These are phyloP conservation scores for Phrynocephalus versicolor DNA, from an alignment of 2,113 vertebrate species.

Conservation along the genomic window DNA sequence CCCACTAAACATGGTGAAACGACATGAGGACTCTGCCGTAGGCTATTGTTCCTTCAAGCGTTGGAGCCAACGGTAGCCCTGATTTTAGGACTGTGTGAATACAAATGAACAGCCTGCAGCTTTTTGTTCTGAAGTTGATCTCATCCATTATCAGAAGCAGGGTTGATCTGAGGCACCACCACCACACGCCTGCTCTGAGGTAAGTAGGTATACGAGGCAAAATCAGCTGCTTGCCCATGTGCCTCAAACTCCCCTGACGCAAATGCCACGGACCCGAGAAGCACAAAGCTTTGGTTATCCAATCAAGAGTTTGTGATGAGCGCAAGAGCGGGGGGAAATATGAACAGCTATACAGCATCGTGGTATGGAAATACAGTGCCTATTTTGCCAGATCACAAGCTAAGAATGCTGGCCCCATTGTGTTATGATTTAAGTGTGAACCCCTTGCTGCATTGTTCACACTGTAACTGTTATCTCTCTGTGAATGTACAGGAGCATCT, in stretches of 20 bases:
- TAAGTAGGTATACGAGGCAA: neutral
- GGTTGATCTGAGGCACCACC: neutral
- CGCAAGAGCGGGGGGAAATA: neutral
- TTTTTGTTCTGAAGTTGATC: neutral
- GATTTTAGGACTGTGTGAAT: neutral
- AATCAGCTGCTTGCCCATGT: too few species aligned
- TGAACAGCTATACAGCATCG: neutral
- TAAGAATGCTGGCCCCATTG: neutral
- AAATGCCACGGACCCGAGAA: too few species aligned
- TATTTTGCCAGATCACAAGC: neutral
- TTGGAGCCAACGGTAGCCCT: neutral
- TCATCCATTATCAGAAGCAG: neutral
- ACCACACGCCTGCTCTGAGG: neutral
- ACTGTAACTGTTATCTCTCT: constrained; percentile 2
- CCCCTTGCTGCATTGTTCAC: neutral
- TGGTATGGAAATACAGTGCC: neutral
- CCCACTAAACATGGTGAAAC: neutral
- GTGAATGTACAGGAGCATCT: neutral
- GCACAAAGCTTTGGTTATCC: neutral
- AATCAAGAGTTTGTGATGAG: neutral
- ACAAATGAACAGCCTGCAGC: neutral
- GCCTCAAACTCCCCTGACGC: neutral
- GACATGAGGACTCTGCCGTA: neutral
- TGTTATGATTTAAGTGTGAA: neutral
- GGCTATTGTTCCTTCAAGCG: neutral